A percentile compares a stretch with the other conserved stretches of the same genome.
phyloP scores from a whole-genome alignment of 2,797 vertebrate species.

The Epinephelus malabaricus region DNA sequence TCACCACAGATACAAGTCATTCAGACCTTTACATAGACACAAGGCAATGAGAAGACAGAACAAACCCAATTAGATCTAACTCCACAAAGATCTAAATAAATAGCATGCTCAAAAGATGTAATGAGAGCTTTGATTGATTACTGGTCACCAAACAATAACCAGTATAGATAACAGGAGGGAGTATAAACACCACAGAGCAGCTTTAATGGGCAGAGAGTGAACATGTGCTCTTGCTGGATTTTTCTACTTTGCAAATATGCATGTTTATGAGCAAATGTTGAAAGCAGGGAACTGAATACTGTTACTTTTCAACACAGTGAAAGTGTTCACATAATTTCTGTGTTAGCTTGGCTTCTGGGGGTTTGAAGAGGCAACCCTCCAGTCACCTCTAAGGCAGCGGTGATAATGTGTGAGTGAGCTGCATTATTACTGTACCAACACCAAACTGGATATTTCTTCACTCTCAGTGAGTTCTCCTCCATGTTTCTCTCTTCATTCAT shows the following conservation, averaged over 20 bases:
- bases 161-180: neutral
- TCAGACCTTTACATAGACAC: neutral
- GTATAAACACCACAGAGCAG: neutral
- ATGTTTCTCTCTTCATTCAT: conserved; percentile 44
- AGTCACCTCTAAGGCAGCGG: conserved; percentile 36
- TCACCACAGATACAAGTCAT: neutral
- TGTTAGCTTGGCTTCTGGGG: conserved; percentile 13
- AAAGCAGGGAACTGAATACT: neutral
- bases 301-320: conserved; percentile 27
- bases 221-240: neutral
- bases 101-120: neutral
- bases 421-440: conserved; percentile 39
- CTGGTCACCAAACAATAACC: neutral
- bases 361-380: conserved; percentile 47
- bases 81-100: neutral
- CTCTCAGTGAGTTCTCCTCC: conserved; percentile 28
- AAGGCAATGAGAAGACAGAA: neutral
- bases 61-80: neutral
- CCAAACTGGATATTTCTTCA: conserved; percentile 24
- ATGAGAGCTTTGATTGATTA: neutral
- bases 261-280: neutral
- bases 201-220: neutral
- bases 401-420: conserved; percentile 30
- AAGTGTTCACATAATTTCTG: neutral
- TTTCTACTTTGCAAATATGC: neutral